Base-by-base conservation (phyloP, 2,888 invertebrate genomes). In the Nymphalis urticae region DNA sequence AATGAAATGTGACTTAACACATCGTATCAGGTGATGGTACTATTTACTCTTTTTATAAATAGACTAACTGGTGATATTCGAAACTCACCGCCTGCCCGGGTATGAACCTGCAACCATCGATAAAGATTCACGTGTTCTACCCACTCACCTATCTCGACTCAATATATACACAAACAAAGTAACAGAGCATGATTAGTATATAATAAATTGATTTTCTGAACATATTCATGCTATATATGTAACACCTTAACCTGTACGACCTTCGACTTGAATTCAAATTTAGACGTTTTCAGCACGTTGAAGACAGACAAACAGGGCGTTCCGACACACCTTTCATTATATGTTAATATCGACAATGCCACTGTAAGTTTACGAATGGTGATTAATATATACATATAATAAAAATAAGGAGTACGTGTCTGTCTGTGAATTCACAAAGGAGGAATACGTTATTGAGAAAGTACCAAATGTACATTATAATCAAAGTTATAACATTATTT, bases 261-360 rank as follows among this genome's bases (percentile, higher is more conserved):
- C 64, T 64, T 56, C 58, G 27, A 27, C 58, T 64, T 48, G 56
- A 64, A 64, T 64, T 56, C 56, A 64, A 64, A 64, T 51, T n/a
- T 56, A 56, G 32, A 53, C 19, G 19, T 62, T 64, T 48, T 48
- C 54, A 36, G 47, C 36, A 17, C 36, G 36, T 32, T 10, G 24
- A n/a, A 42, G 16, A 60, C 50, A 58, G 42, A 66, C 32, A 60
- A 36, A 66, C 36, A 60, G 50, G 48, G 32, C 36, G 50, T 36
- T 36, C 32, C 24, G 65, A 51, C 59, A 66, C 60, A 51, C 65
- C 65, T 66, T 66, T 60, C 42, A 66, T 56, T 64, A 48, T 64
- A 56, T 64, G 64, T 48, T 48, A 64, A 64, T 64, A 6, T 48
- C 21, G 54, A 54, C 47, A 47, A 53, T 53, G 24, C 16, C 24